Base-by-base conservation (phyloP, 2,797 vertebrate species). In the Clarias platycephalus region DNA sequence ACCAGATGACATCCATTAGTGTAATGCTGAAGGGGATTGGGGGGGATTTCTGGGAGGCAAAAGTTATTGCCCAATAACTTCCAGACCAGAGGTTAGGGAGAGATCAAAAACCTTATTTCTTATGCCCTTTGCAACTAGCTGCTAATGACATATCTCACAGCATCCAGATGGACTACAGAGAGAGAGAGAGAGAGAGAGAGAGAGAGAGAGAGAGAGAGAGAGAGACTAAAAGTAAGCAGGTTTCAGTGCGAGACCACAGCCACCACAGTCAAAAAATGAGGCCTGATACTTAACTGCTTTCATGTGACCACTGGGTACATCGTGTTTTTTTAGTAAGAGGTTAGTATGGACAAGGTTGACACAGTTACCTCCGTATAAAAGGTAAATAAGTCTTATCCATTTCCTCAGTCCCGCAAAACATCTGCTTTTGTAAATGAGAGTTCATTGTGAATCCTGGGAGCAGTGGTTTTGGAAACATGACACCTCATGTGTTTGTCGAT, bases 1-100 rank as follows among this genome's bases (percentile, higher is more conserved):
- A 86, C 87, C 91, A 91, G 89, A 91, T 44, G 85, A 88, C 90
- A 90, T 92, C 90, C 92, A 93, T 92, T 92, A 93, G 90, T 88
- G 81, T 78, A 86, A 90, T 55, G 88, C 83, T 76, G 77, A 86
- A 88, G 84, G 84, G 86, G 86, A 34, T 84, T 64, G 80, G 80
- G 86, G 86, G 78, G 80, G 53, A 80, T 87, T 86, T 89, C 76
- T 87, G 87, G 83, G 87, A 70, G 66, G 82, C 82, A 88, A 80
- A 85, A 82, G 83, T 89, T 86, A 86, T 89, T 88, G 81, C 84
- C 80, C 88, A 92, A 91, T 91, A 91, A 91, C 90, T 91, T 93
- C 90, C 90, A 92, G 89, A 89, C 91, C 88, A 90, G 88, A 87
- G 86, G 88, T 91, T 87, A 86, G 79, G 68, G 85, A 87, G 86